These are phyloP conservation scores for Bombus turneri DNA, from an alignment of 1,140 invertebrate genomes.

Conservation along the genomic window DNA sequence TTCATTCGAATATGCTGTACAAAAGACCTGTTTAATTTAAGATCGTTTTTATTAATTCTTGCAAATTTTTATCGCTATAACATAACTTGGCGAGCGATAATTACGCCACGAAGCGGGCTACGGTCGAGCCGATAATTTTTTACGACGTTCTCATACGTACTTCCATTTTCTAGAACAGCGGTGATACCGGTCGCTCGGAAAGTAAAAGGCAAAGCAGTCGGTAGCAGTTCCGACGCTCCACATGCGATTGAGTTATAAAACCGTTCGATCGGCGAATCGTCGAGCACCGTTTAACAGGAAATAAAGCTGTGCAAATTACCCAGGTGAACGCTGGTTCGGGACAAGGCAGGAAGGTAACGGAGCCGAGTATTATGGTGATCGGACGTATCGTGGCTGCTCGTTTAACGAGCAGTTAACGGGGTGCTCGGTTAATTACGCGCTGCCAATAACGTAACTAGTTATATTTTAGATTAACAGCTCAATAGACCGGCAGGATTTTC, in stretches of 20 bases:
- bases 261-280: background rate
- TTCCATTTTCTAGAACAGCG: constrained; percentile 24
- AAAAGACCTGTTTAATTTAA: too few relatives aligned
- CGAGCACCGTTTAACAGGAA: constrained; percentile 33
- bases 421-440: constrained; percentile 31
- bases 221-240: constrained; percentile 1
- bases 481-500: background rate
- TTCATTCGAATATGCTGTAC: too few relatives aligned
- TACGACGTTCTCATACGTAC: constrained; percentile 4
- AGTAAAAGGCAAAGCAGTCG: constrained; percentile 42
- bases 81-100: constrained; percentile 12
- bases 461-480: constrained; percentile 33
- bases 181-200: constrained; percentile 37
- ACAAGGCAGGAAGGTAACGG: constrained; percentile 39
- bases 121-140: constrained; percentile 19
- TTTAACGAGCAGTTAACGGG: constrained; percentile 49
- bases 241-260: constrained; percentile 44
- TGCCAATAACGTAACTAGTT: constrained; percentile 39
- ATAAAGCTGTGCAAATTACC: constrained; percentile 41
- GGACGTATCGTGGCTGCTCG: constrained; percentile 10
- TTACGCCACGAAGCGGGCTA: constrained; percentile 13
- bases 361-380: constrained; percentile 38
- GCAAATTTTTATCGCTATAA: background rate
- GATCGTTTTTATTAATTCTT: too few relatives aligned
- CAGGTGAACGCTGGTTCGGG: constrained; percentile 2